Evolutionary conservation across 2,797 vertebrate genomes (phyloP), one percentile per base, ranked within the genome.

Genomic region (Tympanoctomys barrerae): DNA sequence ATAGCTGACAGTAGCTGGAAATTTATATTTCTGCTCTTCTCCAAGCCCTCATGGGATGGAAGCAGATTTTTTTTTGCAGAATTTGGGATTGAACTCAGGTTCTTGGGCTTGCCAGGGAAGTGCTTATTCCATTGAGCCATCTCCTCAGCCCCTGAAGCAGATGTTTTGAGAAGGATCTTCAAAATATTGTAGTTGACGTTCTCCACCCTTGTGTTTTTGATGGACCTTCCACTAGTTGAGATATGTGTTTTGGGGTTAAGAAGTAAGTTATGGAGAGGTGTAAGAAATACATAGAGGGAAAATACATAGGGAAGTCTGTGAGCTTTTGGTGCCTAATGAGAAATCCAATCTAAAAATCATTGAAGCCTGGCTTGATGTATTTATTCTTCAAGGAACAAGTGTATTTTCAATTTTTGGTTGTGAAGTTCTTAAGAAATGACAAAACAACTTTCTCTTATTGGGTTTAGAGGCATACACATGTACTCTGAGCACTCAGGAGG

Each of bases 11-110:
- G 73, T 81, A 96, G 78, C 84, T 93, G 83, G 36, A 61, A 91
- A 84, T 96, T 94, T 96, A 87, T 91, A 66, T 87, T 88, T 91
- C 66, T 97, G 54, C 73, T 62, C 84, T 22, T 86, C 59, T 94
- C 54, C 46, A 73, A n/a, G 66, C 46, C 33, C 68, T 91, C n/a
- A 95, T 94, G 71, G 75, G 95, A 26, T 94, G 94, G 70, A 88
- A 89, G 78, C 81, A 96, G 83, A 54, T 39, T 39, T 39, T 39
- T 39, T 39, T 39, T 39, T 39, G 39, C 39, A 4, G 39, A 39
- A 39, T 39, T 39, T 39, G 39, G 42, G 42, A 42, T 42, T 42
- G 42, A 42, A 42, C 42, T 42, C 42, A 42, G 42, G 42, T 42
- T 42, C 42, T 42, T 42, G 42, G 42, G 42, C 42, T 42, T 42